A percentile compares a stretch with the other conserved stretches of the same genome.
These are phyloP conservation scores for Spodoptera littoralis DNA, from an alignment of 2,888 invertebrate species.

Conservation along the genomic window DNA sequence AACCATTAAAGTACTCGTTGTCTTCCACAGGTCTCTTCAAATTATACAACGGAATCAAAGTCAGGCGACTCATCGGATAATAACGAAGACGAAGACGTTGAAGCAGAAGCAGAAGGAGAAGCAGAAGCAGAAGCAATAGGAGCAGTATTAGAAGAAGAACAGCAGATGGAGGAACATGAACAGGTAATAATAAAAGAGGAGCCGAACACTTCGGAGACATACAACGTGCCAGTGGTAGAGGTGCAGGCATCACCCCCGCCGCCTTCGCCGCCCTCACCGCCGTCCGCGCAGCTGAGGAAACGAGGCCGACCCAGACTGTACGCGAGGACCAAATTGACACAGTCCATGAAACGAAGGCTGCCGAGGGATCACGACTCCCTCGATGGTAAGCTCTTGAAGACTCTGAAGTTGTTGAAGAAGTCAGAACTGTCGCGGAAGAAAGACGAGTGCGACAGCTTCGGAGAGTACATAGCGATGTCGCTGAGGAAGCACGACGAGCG, in stretches of 20 bases:
- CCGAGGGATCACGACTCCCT: slow-evolving; percentile 51
- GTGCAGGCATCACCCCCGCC: no score
- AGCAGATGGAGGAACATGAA: no score
- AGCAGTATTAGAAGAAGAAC: slow-evolving; percentile 39
- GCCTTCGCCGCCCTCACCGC: no score
- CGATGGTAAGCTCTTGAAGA: slow-evolving; percentile 67
- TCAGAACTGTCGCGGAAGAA: slow-evolving; percentile 72
- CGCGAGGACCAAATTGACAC: slow-evolving; percentile 38
- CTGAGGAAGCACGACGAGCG: slow-evolving; percentile 82
- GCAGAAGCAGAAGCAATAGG: no score
- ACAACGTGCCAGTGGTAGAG: no score
- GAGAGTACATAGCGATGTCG: slow-evolving; percentile 82
- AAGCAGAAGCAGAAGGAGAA: slow-evolving; percentile 55
- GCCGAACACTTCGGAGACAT: slow-evolving; percentile 35
- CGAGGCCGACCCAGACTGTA: no score
- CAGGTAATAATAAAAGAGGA: slow-evolving; percentile 69
- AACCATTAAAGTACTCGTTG: background rate
- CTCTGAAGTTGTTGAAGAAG: slow-evolving; percentile 64
- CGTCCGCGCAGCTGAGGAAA: no score
- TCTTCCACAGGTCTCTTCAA: slow-evolving; percentile 33
- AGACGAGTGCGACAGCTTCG: slow-evolving; percentile 84
- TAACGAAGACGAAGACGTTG: slow-evolving; percentile 49
- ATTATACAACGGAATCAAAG: slow-evolving; percentile 24
- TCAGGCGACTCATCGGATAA: slow-evolving; percentile 52
- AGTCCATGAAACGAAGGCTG: slow-evolving; percentile 49